phyloP scores from a whole-genome alignment of 2,113 vertebrate genomes.

The Semnornis frantzii region DNA sequence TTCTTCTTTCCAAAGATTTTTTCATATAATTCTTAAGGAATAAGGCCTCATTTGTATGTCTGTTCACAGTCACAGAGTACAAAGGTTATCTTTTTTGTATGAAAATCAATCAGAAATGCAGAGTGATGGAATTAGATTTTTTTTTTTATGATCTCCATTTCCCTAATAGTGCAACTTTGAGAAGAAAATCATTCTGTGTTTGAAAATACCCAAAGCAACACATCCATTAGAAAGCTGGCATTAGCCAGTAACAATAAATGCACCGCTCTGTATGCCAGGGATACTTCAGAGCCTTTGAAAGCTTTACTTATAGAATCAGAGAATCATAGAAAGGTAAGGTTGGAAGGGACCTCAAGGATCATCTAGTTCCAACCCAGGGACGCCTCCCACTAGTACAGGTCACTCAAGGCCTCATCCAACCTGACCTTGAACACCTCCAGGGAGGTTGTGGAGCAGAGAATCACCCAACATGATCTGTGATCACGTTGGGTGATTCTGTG shows the following conservation, averaged over 20 bases:
- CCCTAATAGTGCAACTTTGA: not conserved
- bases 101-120: not conserved
- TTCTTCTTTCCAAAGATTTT: not conserved
- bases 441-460: too few relatives aligned
- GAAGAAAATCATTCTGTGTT: not conserved
- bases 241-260: not conserved
- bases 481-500: too few relatives aligned
- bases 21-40: not conserved
- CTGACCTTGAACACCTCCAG: too few relatives aligned
- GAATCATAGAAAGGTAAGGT: too few relatives aligned
- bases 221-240: not conserved
- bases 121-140: not conserved
- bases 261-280: not conserved
- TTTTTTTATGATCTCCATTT: not conserved
- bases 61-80: not conserved
- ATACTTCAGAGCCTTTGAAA: not conserved
- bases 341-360: too few relatives aligned
- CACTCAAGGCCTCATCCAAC: too few relatives aligned
- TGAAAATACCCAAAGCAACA: not conserved
- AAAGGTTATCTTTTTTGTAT: not conserved
- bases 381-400: too few relatives aligned
- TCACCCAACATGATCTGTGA: too few relatives aligned
- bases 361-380: too few relatives aligned
- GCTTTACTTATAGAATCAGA: not conserved
- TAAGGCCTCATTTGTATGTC: not conserved